phyloP scores from a whole-genome alignment of 37 sponge, comb jelly and placozoan species.

The Beroe ovata region DNA sequence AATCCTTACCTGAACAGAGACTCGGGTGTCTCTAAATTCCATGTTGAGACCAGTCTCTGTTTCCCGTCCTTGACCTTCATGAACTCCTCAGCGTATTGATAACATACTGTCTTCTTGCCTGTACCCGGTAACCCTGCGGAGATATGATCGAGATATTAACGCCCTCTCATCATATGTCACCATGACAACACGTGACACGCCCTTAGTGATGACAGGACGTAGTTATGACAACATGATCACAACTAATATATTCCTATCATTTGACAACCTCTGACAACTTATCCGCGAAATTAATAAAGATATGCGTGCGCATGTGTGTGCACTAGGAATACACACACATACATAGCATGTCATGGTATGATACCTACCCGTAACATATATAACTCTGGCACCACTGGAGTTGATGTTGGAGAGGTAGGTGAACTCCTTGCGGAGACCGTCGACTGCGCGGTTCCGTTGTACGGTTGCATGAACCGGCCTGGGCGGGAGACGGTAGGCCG shows the following conservation, averaged over 20 bases:
- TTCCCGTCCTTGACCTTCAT: slow-evolving; percentile 17
- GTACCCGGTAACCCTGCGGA: slow-evolving; percentile 33
- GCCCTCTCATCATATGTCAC: too few species aligned
- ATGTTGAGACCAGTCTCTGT: slow-evolving; percentile 39
- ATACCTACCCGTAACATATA: slow-evolving; percentile 45
- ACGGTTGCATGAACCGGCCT: slow-evolving; percentile 34
- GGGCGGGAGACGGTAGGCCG: slow-evolving; percentile 58
- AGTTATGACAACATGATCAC: too few species aligned
- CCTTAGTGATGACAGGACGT: too few species aligned
- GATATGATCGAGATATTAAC: too few species aligned
- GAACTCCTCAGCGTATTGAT: slow-evolving; percentile 60
- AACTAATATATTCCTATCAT: too few species aligned
- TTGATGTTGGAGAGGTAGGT: slow-evolving; percentile 45
- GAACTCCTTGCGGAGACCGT: slow-evolving; percentile 57
- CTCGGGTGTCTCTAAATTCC: slow-evolving; percentile 62
- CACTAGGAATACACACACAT: too few species aligned
- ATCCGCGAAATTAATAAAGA: too few species aligned
- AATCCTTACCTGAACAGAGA: slow-evolving; percentile 65
- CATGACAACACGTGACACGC: too few species aligned
- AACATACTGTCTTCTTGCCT: slow-evolving; percentile 50
- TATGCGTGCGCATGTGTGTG: too few species aligned
- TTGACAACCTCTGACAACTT: too few species aligned
- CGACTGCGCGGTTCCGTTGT: neutral
- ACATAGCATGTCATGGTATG: too few species aligned
- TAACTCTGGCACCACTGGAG: slow-evolving; percentile 46